These are phyloP conservation scores for Gymnothorax reevesii DNA, from an alignment of 2,797 vertebrate genomes.

Conservation along the genomic window DNA sequence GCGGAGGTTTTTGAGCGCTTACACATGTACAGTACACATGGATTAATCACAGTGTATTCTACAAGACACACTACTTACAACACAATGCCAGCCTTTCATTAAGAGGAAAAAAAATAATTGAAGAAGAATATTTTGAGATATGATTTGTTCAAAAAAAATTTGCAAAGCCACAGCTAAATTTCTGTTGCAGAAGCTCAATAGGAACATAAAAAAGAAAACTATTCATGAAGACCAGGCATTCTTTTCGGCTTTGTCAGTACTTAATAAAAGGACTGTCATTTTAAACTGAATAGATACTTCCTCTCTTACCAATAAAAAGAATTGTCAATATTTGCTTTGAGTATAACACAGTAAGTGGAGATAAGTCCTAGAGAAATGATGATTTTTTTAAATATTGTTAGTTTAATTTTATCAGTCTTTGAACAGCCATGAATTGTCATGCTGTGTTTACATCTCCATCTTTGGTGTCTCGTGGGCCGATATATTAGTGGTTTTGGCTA, in stretches of 20 bases:
- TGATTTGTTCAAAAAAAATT: not conserved
- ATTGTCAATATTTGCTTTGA: constrained; percentile 42
- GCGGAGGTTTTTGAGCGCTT: not conserved
- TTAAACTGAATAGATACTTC: constrained; percentile 34
- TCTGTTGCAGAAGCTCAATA: not conserved
- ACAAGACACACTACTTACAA: too few species aligned
- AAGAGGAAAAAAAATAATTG: not conserved
- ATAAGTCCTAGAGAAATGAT: constrained; percentile 23
- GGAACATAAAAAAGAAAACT: not conserved
- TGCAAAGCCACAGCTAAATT: not conserved
- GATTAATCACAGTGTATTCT: too few species aligned
- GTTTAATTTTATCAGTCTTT: not conserved
- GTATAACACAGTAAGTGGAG: constrained; percentile 27
- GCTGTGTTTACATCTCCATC: constrained; percentile 14
- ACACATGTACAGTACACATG: too few species aligned
- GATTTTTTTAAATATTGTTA: constrained; percentile 11
- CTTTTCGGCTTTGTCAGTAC: constrained; percentile 27
- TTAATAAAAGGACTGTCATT: constrained; percentile 40
- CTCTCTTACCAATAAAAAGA: constrained; percentile 40
- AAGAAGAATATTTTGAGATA: not conserved
- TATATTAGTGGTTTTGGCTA: constrained; percentile 34
- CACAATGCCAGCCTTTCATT: too few species aligned
- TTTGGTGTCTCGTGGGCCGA: constrained; percentile 2
- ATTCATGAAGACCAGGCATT: constrained; percentile 18
- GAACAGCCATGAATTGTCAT: constrained; percentile 10